Evolutionary conservation across 1,140 invertebrate genomes (phyloP), one percentile per base, ranked within the genome.

Genomic region (Cydia splendana): DNA sequence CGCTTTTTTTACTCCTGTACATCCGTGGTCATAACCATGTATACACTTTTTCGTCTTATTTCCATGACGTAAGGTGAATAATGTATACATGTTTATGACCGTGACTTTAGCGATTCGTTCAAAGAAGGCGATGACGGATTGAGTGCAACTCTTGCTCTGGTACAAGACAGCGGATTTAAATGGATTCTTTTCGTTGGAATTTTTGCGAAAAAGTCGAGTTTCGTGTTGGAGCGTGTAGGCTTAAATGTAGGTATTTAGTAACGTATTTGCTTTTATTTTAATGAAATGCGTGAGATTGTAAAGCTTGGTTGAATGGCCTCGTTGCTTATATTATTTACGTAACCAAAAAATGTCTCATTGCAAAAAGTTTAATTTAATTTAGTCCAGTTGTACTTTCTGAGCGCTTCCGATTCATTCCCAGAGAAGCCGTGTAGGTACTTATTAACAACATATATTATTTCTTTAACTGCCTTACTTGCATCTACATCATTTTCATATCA

Each of bases 1-100:
- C 76, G 77, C 74, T 78, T 80, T 80, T 78, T 81, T 71, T 71
- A 18, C 67, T 71, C 34, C n/a, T 71, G 34, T 42, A 62, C 15
- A 57, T n/a, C 51, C 51, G 7, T 18, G n/a, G 9, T 20, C 57
- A 24, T 62, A 24, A 62, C 7, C 6, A 12, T 24, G 9, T 62
- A 24, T 62, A 62, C 57, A 24, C 18, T 24, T 24, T 62, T 62
- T 24, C 9, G 12, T 34, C 28, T 34, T 30, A 71, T n/a, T 71
- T 2, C 15, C n/a, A 71, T 13, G 67, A n/a, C 13, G 6, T 62
- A 62, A 62, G 57, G 57, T 62, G 6, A 20, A 62, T 10, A 62
- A 62, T 24, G 57, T 62, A 12, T 62, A 62, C 18, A 62, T 62
- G 3, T 24, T 62, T 24, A 24, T 62, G 7, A n/a, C 20, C 18